Evolutionary conservation across 1,140 invertebrate genomes (phyloP).

Genomic region (Drosophila sp.): DNA sequence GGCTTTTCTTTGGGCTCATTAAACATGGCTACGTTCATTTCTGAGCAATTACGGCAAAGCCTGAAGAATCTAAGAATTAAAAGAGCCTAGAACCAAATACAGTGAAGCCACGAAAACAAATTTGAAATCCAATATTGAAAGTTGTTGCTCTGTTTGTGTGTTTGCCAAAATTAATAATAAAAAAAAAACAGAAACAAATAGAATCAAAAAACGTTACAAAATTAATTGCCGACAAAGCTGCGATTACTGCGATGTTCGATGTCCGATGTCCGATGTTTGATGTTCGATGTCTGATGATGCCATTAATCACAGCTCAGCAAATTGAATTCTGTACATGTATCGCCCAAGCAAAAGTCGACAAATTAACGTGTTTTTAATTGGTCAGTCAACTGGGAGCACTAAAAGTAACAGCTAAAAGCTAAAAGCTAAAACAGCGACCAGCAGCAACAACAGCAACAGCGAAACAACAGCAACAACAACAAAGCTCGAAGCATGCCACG

Average conservation of each 20-base stretch:
- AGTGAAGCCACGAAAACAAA: not conserved
- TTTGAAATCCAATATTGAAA: not conserved
- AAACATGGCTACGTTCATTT: conserved; percentile 55
- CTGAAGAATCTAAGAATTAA: conserved; percentile 18
- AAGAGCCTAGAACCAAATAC: conserved; percentile 8
- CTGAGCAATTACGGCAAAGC: conserved; percentile 51
- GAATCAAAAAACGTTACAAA: conserved; percentile 32
- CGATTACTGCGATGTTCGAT: conserved; percentile 30
- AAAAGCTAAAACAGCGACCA: conserved; percentile 25
- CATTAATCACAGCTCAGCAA: conserved; percentile 75
- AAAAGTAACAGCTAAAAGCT: conserved; percentile 43
- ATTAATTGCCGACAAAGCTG: conserved; percentile 33
- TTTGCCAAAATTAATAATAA: conserved; percentile 12
- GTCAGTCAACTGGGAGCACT: conserved; percentile 36
- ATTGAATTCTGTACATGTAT: conserved; percentile 67
- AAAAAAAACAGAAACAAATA: too few relatives aligned
- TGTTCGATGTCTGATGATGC: conserved; percentile 12
- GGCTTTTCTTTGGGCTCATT: conserved; percentile 38
- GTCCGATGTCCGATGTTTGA: conserved; percentile 2
- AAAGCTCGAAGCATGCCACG: conserved; percentile 28
- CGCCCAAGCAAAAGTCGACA: conserved; percentile 66
- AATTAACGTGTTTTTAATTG: conserved; percentile 81
- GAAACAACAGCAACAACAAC: conserved; percentile 6
- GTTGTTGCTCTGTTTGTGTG: conserved; percentile 5
- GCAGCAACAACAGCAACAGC: conserved; percentile 22